These are phyloP conservation scores for Axea sp. DNA, from an alignment of 2,888 invertebrate species.

Conservation along the genomic window DNA sequence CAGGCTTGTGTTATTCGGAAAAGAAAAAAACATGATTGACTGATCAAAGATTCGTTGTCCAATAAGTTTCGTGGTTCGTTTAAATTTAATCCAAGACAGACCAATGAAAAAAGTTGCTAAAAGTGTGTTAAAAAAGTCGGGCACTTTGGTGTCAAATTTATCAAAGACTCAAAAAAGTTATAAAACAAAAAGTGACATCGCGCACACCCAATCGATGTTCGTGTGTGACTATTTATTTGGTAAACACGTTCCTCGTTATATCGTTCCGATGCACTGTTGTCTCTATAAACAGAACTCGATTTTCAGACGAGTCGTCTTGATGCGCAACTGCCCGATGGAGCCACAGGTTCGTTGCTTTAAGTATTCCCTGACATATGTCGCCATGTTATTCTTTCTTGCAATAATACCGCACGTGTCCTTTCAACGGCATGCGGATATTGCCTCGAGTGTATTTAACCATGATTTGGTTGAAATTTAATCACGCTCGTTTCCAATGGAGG, in stretches of 20 bases:
- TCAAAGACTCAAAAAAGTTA: too few relatives aligned
- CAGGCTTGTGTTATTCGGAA: too few relatives aligned
- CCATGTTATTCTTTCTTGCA: conserved; percentile 63
- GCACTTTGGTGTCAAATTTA: too few relatives aligned
- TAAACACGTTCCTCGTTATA: conserved; percentile 53
- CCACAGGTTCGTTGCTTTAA: conserved; percentile 50
- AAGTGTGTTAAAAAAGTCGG: too few relatives aligned
- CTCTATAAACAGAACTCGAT: conserved; percentile 58
- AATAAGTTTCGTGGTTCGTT: too few relatives aligned
- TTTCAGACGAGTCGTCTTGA: conserved; percentile 33
- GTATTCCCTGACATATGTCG: conserved; percentile 56
- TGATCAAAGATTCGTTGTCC: too few relatives aligned
- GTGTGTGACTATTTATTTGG: conserved; percentile 45
- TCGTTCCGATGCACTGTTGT: conserved; percentile 42
- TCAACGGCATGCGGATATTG: conserved; percentile 53
- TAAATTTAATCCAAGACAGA: too few relatives aligned
- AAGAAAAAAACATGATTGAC: too few relatives aligned
- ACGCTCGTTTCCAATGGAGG: conserved; percentile 2
- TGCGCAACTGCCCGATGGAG: conserved; percentile 24
- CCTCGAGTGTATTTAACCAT: conserved; percentile 48
- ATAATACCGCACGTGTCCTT: conserved; percentile 62
- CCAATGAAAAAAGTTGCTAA: too few relatives aligned
- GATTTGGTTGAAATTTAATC: conserved; percentile 57
- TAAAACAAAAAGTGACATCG: too few relatives aligned
- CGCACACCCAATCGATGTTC: conserved; percentile 2